Base-by-base conservation (phyloP, 92 coral and sea anemone species). In the Montipora capitata region DNA sequence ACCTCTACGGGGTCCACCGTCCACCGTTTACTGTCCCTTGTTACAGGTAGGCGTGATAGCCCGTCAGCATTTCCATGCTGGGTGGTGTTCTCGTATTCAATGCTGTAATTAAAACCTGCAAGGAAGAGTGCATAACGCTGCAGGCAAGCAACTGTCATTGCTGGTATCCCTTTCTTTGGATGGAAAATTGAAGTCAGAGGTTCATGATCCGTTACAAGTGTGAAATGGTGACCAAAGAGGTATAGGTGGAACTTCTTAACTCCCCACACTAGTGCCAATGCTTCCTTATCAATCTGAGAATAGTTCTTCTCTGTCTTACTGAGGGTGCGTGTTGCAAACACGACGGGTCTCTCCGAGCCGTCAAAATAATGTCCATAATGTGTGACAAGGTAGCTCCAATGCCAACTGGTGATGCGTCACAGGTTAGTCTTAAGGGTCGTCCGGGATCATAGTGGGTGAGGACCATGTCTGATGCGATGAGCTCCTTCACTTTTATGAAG, bases 391-490 rank as follows among this genome's bases (percentile, higher is more conserved):
- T 91, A 14, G 86, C 89, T 59, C 92, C 92, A 66, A 87, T 82
- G 48, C 94, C 92, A 3, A 68, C 85, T 10, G 94, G 92, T 81
- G 89, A 91, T 0, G 94, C 86, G 57, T 91, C 92, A 35, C 91
- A 87, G 7, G 94, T 89, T 76, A 90, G 68, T 73, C 54, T 20
- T 20, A 81, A 59, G 74, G 85, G 91, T 18, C 88, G 79, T 41
- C 38, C 76, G 9, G 95, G 92, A 65, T 92, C 95, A 73, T 88
- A 83, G 38, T 92, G 92, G 51, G 92, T 92, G 6, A 92, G 90
- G 17, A 88, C 92, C 91, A 76, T 78, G 40, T 91, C 89, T 56
- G 77, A 73, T 18, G 78, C 74, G 73, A 85, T 72, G 78, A 86
- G 27, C 39, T 67, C 9, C 52, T 45, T 45, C 52, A 45, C 52